Evolutionary conservation across 2,888 invertebrate species (phyloP).

Genomic region (Linnaemya vulpina): DNA sequence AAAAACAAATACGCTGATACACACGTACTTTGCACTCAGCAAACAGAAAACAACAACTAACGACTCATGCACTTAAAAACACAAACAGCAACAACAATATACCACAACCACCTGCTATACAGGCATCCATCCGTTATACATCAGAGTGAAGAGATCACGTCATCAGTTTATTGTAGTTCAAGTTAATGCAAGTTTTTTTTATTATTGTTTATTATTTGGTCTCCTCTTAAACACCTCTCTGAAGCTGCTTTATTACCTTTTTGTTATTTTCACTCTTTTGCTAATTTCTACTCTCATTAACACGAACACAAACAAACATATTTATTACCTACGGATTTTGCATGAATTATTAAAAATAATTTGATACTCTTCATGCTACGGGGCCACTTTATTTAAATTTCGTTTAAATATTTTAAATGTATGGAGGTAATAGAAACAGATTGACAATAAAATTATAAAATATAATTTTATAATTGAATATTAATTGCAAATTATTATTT

Average conservation of each 20-base stretch:
- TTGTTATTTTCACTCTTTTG: neutral
- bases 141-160: conserved; percentile 45
- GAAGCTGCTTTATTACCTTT: too few relatives aligned
- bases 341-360: neutral
- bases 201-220: neutral
- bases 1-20: conserved; percentile 9
- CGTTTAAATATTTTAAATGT: too few relatives aligned
- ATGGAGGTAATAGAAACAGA: too few relatives aligned
- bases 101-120: conserved; percentile 34
- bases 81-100: conserved; percentile 12
- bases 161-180: conserved; percentile 22
- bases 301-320: neutral
- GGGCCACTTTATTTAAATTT: neutral
- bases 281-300: conserved; percentile 1
- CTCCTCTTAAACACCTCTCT: too few relatives aligned
- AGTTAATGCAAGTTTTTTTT: neutral
- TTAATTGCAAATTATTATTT: too few relatives aligned
- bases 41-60: neutral
- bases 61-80: neutral
- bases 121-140: conserved; percentile 1
- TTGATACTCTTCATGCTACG: neutral
- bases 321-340: neutral
- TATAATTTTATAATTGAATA: too few relatives aligned
- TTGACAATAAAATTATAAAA: too few relatives aligned
- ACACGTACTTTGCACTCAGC: neutral